Evolutionary conservation across 2,888 invertebrate species (phyloP).

Genomic region (Folsomia manolachei): DNA sequence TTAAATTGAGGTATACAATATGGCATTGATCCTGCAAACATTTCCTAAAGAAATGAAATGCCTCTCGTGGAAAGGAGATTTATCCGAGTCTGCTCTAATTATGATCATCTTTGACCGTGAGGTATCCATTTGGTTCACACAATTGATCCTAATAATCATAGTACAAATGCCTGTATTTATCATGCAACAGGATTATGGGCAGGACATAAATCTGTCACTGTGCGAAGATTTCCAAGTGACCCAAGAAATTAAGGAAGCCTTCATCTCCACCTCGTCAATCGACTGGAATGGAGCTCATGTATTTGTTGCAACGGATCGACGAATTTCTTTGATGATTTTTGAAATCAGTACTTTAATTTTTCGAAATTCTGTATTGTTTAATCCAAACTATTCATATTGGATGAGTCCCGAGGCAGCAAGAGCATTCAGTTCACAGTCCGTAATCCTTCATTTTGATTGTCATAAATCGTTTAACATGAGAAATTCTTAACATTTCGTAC

Average conservation of each 20-base stretch:
- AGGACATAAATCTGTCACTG: slow-evolving; percentile 31
- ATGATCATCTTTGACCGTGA: slow-evolving; percentile 17
- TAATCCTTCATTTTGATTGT: no score
- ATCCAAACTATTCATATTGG: slow-evolving; percentile 28
- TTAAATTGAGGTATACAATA: slow-evolving; percentile 33
- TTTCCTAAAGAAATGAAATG: slow-evolving; percentile 22
- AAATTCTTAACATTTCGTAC: no score
- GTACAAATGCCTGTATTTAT: not conserved
- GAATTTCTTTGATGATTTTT: slow-evolving; percentile 21
- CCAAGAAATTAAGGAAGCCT: slow-evolving; percentile 19
- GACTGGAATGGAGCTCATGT: slow-evolving; percentile 26
- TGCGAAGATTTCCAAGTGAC: slow-evolving; percentile 19
- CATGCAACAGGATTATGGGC: slow-evolving; percentile 28
- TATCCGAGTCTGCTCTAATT: slow-evolving; percentile 16
- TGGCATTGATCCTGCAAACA: slow-evolving; percentile 7
- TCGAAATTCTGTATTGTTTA: slow-evolving; percentile 23
- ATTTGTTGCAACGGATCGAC: slow-evolving; percentile 25
- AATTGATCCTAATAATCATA: not conserved
- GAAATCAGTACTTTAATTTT: slow-evolving; percentile 28
- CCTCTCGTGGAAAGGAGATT: slow-evolving; percentile 22
- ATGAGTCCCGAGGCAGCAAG: not conserved
- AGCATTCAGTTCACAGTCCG: not conserved
- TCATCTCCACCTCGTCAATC: slow-evolving; percentile 22
- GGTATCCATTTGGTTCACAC: slow-evolving; percentile 8
- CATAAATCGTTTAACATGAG: no score